Evolutionary conservation across 2,888 invertebrate genomes (phyloP).

Genomic region (Agrilus cyanescens): DNA sequence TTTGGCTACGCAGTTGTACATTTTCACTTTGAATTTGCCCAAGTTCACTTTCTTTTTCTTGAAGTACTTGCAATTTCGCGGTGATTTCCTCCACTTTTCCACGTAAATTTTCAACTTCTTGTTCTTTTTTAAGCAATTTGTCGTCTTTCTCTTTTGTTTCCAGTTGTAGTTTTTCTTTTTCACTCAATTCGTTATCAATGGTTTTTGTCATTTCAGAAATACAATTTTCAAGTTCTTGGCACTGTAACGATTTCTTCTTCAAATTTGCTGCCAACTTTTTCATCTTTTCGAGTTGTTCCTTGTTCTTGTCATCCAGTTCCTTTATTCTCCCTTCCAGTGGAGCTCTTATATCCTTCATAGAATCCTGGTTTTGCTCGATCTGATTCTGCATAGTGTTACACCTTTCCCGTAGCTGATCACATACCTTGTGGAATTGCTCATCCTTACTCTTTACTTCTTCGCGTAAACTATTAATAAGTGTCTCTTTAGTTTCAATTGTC

Average conservation of each 20-base stretch:
- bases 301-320: constrained; percentile 49
- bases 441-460: constrained; percentile 35
- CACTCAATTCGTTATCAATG: constrained; percentile 25
- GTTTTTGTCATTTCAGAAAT: constrained; percentile 26
- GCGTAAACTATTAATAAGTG: constrained; percentile 32
- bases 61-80: constrained; percentile 2
- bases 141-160: constrained; percentile 14
- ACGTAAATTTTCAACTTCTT: constrained; percentile 25
- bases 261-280: constrained; percentile 67
- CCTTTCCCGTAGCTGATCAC: constrained; percentile 31
- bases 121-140: constrained; percentile 22
- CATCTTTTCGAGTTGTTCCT: constrained; percentile 61
- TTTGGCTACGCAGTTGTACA: constrained; percentile 10
- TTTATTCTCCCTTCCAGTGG: constrained; percentile 27
- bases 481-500: constrained; percentile 29
- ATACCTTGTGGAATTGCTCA: constrained; percentile 29
- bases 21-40: constrained; percentile 26
- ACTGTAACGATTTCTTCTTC: constrained; percentile 57
- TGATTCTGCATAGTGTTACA: constrained; percentile 28
- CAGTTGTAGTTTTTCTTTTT: constrained; percentile 20
- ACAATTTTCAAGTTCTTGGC: constrained; percentile 51
- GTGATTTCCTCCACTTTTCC: constrained; percentile 35
- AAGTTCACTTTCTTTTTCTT: constrained; percentile 30
- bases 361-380: constrained; percentile 26
- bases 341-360: constrained; percentile 27